These are phyloP conservation scores for Pseudomyrmex sp. DNA, from an alignment of 1,140 invertebrate species.

Conservation along the genomic window DNA sequence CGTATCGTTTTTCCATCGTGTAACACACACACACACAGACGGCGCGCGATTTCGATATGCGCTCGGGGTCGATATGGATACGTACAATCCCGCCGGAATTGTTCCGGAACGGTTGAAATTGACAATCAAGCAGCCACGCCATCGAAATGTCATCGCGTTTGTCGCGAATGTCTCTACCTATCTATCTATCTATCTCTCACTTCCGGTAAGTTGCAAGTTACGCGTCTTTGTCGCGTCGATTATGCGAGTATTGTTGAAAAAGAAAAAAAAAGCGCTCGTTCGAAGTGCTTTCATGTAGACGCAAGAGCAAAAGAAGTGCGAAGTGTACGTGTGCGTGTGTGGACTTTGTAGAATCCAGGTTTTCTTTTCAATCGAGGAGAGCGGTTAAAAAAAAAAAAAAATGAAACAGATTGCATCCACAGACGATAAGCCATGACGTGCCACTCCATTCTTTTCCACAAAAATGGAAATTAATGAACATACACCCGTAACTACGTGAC, in stretches of 20 bases:
- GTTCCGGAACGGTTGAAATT: constrained; percentile 45
- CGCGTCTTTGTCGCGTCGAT: background rate
- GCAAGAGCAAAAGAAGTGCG: too few species aligned
- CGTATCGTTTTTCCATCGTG: constrained; percentile 30
- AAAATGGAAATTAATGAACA: too few species aligned
- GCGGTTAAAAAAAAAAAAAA: too few species aligned
- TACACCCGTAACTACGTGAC: too few species aligned
- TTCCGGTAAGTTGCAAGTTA: background rate
- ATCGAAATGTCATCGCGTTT: constrained; percentile 42
- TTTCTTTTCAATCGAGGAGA: background rate
- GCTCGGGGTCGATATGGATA: constrained; percentile 44
- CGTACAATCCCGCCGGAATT: constrained; percentile 53
- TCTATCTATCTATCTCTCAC: too few species aligned
- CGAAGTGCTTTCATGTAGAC: too few species aligned
- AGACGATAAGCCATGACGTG: too few species aligned
- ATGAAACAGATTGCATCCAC: too few species aligned
- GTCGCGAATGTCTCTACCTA: too few species aligned
- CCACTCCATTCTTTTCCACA: too few species aligned
- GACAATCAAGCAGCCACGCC: constrained; percentile 42
- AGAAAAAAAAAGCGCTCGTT: background rate
- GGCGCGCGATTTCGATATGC: constrained; percentile 38
- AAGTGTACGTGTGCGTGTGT: too few species aligned
- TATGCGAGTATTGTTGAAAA: background rate
- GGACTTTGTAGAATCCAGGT: too few species aligned
- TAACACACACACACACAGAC: background rate